Evolutionary conservation across 2,113 vertebrate species (phyloP), one percentile per base, ranked within the genome.

Genomic region (Mola mola): DNA sequence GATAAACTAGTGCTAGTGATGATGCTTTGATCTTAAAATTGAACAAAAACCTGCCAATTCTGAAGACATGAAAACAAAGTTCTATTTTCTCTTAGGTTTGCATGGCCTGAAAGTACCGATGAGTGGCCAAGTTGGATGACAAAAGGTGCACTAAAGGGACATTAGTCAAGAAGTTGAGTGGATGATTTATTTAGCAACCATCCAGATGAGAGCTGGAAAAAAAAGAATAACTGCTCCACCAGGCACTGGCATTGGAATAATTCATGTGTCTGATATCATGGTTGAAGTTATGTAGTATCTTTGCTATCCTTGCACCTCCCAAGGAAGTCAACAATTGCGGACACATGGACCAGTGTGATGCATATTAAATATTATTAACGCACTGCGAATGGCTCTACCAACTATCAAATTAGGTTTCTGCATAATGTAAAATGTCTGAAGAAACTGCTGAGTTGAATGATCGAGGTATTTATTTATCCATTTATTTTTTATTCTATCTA

Each of bases 151-250:
- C 59, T 20, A 67, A 52, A 52, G 21, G 28, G 10, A 64, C 70
- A 72, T 72, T 71, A 64, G 11, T 41, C 42, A 43, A 59, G 8
- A 76, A 40, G 42, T 61, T 60, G 29, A 68, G 53, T 22, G 43
- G 49, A 72, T 63, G 8, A 46, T 78, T 41, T 70, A 73, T 79
- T 83, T 61, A 74, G 62, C 56, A 74, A 68, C 28, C 12, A 51
- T 69, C 37, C 77, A 72, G 59, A 62, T 69, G 40, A 50, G 44
- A 81, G 26, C 15, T 58, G 24, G 43, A 83, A 76, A 59, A 28
- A n/a, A 80, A 70, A 4, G 3, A 51, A 47, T 34, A 33, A 63
- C 8, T 26, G 11, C 13, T 56, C 71, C 50, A 76, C 85, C 43
- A 48, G n/a, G n/a, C 6, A 17, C 20, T 53, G 52, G 55, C 37